Percentiles rank a stretch among this genome's conserved stretches.
phyloP scores from a whole-genome alignment of 2,888 invertebrate species.

The Hymenopus coronatus region DNA sequence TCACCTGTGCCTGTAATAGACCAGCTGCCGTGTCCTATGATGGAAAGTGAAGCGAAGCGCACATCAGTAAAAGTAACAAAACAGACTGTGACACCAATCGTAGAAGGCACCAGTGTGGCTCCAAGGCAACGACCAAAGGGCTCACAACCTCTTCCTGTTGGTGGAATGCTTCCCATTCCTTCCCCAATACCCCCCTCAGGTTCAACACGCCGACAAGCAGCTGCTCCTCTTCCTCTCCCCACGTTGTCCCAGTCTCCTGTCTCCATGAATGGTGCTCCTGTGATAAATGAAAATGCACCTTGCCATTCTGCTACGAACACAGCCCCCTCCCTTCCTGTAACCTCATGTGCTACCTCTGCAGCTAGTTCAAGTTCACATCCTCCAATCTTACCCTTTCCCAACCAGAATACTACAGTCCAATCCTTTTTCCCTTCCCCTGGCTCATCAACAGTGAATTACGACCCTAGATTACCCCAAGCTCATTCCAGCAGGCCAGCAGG shows the following conservation, averaged over 20 bases:
- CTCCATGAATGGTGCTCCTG: conserved; percentile 16
- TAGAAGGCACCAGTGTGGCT: conserved; percentile 75
- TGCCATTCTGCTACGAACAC: conserved; percentile 9
- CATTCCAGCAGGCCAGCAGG: conserved; percentile 13
- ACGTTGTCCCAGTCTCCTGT: conserved; percentile 19
- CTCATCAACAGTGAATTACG: conserved; percentile 9
- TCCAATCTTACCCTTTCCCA: conserved; percentile 28
- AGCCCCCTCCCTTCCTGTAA: background rate
- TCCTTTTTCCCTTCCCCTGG: conserved; percentile 20
- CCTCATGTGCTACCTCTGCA: background rate
- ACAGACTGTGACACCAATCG: conserved; percentile 46
- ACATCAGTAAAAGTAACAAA: conserved; percentile 50
- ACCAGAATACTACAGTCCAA: background rate
- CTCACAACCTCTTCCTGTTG: conserved; percentile 36
- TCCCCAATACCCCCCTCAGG: background rate
- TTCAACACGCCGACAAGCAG: conserved; percentile 2
- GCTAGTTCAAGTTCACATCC: background rate
- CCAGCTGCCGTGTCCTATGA: conserved; percentile 61
- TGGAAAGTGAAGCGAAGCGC: conserved; percentile 64
- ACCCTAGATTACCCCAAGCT: background rate
- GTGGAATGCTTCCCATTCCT: conserved; percentile 37
- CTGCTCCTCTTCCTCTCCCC: conserved; percentile 14
- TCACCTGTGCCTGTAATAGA: conserved; percentile 61
- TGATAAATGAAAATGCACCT: conserved; percentile 9
- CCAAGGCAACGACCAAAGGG: conserved; percentile 81